These are phyloP conservation scores for Gallirallus australis DNA, from an alignment of 2,797 vertebrate species.

Conservation along the genomic window DNA sequence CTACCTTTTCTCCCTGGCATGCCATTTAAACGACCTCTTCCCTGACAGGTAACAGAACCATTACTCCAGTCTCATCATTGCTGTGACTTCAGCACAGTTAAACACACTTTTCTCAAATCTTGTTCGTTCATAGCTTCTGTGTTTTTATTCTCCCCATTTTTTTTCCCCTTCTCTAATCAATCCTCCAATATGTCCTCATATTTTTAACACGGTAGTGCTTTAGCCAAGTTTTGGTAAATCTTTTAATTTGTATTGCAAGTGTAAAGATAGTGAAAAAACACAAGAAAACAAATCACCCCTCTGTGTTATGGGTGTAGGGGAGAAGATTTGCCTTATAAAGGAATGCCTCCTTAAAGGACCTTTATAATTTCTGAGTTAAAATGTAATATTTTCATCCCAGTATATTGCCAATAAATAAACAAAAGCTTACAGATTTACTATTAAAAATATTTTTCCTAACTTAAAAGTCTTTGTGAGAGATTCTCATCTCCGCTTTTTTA, in stretches of 20 bases:
- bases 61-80: neutral
- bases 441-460: neutral
- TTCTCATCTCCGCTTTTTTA: neutral
- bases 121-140: neutral
- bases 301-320: neutral
- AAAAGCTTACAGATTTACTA: neutral
- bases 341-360: neutral
- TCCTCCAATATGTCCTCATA: neutral
- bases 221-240: neutral
- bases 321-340: neutral
- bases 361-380: neutral
- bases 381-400: neutral
- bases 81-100: neutral
- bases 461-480: neutral
- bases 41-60: neutral
- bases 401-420: neutral
- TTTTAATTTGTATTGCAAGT: neutral
- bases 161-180: neutral
- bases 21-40: neutral
- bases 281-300: too few relatives aligned
- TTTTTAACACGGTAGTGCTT: neutral
- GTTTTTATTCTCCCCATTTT: neutral
- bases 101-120: neutral
- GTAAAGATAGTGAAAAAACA: neutral
- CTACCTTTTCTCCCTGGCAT: neutral